Evolutionary conservation across 2,113 vertebrate genomes (phyloP).

Genomic region (Apistogramma diplotaenia): DNA sequence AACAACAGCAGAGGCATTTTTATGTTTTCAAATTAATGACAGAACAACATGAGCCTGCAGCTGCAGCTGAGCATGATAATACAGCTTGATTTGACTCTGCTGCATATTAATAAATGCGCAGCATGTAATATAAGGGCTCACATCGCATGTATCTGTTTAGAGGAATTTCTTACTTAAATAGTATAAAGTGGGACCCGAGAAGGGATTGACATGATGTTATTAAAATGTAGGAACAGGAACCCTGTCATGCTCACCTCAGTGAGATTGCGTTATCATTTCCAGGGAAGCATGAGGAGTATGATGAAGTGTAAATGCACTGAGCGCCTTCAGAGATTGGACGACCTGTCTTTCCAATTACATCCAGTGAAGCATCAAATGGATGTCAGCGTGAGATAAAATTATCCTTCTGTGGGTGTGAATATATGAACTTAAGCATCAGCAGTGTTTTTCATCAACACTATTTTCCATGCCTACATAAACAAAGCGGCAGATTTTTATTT

Average conservation of each 20-base stretch:
- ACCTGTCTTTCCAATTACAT: conserved; percentile 31
- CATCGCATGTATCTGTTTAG: not conserved
- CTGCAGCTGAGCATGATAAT: not conserved
- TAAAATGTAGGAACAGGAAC: not conserved
- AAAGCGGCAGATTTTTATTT: conserved; percentile 26
- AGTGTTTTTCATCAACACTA: conserved; percentile 31
- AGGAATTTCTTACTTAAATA: not conserved
- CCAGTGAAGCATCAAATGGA: conserved; percentile 53
- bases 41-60: not conserved
- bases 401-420: conserved; percentile 24
- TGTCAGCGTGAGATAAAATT: conserved; percentile 30
- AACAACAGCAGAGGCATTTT: not conserved
- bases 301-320: conserved; percentile 10
- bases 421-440: conserved; percentile 14
- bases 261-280: conserved; percentile 18
- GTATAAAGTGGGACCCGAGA: not conserved
- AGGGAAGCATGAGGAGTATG: not conserved
- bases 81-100: not conserved
- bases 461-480: conserved; percentile 44
- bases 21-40: not conserved
- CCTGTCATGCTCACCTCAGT: not conserved
- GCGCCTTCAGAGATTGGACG: conserved; percentile 18
- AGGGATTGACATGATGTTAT: not conserved
- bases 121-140: not conserved
- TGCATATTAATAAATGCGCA: not conserved